Evolutionary conservation across 2,797 vertebrate genomes (phyloP).

Genomic region (Danio albolineatus): DNA sequence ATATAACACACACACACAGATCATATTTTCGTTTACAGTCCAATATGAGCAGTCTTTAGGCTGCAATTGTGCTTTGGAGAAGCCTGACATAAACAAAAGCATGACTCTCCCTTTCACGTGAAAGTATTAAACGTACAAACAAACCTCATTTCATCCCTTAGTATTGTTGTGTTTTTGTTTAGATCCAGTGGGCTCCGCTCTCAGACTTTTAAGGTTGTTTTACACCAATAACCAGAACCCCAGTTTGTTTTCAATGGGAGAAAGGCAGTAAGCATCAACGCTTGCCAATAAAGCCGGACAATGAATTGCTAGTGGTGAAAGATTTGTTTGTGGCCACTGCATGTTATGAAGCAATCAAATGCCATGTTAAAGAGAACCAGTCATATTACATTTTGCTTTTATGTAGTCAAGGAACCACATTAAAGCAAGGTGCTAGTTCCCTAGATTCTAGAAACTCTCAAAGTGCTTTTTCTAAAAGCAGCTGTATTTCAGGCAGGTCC

Average conservation of each 20-base stretch:
- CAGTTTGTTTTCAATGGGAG: background rate
- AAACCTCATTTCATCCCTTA: background rate
- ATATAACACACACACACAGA: background rate
- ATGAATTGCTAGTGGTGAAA: no score
- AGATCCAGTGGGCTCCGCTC: background rate
- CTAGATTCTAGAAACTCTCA: background rate
- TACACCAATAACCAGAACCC: background rate
- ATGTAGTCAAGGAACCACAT: background rate
- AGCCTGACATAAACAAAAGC: background rate
- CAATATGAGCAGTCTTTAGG: background rate
- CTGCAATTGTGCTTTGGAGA: constrained; percentile 5
- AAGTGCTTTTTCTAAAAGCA: background rate
- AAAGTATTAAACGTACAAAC: background rate
- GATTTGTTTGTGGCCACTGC: background rate
- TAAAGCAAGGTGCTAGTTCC: background rate
- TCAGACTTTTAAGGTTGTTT: background rate
- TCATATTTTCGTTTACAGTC: background rate
- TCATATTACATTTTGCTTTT: background rate
- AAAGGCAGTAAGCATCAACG: background rate
- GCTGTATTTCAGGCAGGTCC: background rate
- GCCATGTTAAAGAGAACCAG: background rate
- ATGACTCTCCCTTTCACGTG: background rate
- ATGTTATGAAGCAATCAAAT: background rate
- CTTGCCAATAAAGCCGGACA: background rate
- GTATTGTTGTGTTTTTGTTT: constrained; percentile 3